Conservation (phyloP, 2,113 vertebrate species). For the Centropristis striata region DNA sequence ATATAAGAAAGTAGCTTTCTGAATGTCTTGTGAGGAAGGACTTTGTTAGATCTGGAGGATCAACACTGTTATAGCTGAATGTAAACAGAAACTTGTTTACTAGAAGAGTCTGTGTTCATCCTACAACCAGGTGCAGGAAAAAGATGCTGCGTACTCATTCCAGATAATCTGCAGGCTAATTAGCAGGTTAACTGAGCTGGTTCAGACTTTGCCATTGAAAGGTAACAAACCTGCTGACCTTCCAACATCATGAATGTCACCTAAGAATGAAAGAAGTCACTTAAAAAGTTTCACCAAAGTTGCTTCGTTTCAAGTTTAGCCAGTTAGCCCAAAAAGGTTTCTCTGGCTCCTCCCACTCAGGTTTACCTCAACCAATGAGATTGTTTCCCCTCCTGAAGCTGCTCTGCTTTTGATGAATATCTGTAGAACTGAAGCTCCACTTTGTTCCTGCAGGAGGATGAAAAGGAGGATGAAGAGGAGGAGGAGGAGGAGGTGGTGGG, state of each 20-base stretch:
- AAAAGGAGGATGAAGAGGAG: slow-evolving; percentile 6
- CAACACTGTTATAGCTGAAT: slow-evolving; percentile 29
- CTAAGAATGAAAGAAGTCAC: slow-evolving; percentile 11
- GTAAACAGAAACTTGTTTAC: slow-evolving; percentile 37
- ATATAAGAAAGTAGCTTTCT: not conserved
- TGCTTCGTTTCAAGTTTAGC: not conserved
- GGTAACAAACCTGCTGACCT: not conserved
- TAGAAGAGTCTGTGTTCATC: not conserved
- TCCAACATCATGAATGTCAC: slow-evolving; percentile 33
- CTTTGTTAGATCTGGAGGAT: not conserved
- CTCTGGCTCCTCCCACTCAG: slow-evolving; percentile 50
- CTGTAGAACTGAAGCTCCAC: slow-evolving; percentile 40
- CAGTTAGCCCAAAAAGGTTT: not conserved
- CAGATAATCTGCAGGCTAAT: not conserved
- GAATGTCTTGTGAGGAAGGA: not conserved
- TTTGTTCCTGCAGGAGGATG: slow-evolving; percentile 9
- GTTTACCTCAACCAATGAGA: slow-evolving; percentile 56
- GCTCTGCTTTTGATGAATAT: slow-evolving; percentile 30
- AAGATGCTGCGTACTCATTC: not conserved
- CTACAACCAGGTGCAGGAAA: not conserved
- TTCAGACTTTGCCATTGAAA: too few relatives aligned
- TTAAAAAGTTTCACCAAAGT: not conserved
- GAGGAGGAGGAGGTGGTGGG: slow-evolving; percentile 1
- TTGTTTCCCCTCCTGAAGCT: slow-evolving; percentile 10
- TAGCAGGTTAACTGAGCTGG: too few relatives aligned